Evolutionary conservation across 53 echinoderm and acorn worm genomes (phyloP).

Genomic region (Temnopleurus reevesii): DNA sequence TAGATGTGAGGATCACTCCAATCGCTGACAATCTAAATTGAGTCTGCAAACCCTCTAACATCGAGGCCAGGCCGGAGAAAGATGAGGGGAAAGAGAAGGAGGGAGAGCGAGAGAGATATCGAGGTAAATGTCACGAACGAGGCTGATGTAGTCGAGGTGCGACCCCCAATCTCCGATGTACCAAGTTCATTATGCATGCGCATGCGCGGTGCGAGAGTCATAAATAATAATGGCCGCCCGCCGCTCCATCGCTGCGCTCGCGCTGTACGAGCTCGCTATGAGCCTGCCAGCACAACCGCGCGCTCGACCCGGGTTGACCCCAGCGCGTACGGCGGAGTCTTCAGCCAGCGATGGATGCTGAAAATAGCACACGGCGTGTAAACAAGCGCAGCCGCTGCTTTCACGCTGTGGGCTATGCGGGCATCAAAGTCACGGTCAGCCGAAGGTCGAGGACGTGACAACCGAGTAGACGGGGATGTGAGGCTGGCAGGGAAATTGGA

Average conservation of each 20-base stretch:
- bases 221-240: constrained; percentile 54
- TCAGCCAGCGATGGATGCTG: constrained; percentile 56
- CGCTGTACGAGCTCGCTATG: background rate
- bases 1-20: constrained; percentile 52
- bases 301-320: constrained; percentile 52
- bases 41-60: constrained; percentile 47
- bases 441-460: constrained; percentile 59
- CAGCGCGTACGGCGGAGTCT: constrained; percentile 41
- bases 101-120: background rate
- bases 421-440: constrained; percentile 61
- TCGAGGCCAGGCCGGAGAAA: constrained; percentile 1
- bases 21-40: constrained; percentile 48
- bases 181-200: constrained; percentile 60
- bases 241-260: constrained; percentile 10
- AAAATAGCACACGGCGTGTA: constrained; percentile 63
- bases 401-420: constrained; percentile 59
- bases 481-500: constrained; percentile 50
- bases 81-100: background rate
- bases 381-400: constrained; percentile 62
- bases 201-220: constrained; percentile 48
- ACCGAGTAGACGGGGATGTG: constrained; percentile 56
- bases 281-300: constrained; percentile 44
- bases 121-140: constrained; percentile 60
- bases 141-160: constrained; percentile 28
- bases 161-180: constrained; percentile 35